Evolutionary conservation across 2,888 invertebrate species (phyloP).

Genomic region (Catocala fraxini): DNA sequence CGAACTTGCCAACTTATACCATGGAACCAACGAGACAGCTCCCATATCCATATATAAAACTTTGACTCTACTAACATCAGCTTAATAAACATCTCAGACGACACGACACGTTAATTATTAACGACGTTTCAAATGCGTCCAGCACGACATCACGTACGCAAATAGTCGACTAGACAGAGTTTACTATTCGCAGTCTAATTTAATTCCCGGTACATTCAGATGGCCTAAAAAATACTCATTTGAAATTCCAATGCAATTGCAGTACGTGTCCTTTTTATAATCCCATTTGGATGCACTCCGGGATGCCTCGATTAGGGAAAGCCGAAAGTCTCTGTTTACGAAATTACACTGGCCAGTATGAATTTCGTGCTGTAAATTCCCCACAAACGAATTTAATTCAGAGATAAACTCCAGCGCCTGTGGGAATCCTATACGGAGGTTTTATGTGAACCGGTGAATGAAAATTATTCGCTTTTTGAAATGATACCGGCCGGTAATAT

Average conservation of each 20-base stretch:
- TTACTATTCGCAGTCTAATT: constrained; percentile 73
- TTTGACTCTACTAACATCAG: too few species aligned
- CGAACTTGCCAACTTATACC: too few species aligned
- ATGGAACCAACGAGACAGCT: too few species aligned
- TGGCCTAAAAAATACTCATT: constrained; percentile 82
- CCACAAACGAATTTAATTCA: constrained; percentile 46
- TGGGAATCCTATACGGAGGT: constrained; percentile 26
- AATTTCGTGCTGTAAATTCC: constrained; percentile 41
- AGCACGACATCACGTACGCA: constrained; percentile 60
- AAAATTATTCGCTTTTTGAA: constrained; percentile 29
- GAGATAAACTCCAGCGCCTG: constrained; percentile 43
- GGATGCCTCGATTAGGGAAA: constrained; percentile 56
- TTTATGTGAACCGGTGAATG: constrained; percentile 33
- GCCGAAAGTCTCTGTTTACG: constrained; percentile 56
- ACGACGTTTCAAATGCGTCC: constrained; percentile 35
- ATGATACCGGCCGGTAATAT: constrained; percentile 18
- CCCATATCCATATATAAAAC: too few species aligned
- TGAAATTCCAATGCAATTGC: constrained; percentile 81
- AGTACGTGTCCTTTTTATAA: constrained; percentile 76
- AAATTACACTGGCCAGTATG: constrained; percentile 48
- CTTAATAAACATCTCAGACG: not conserved
- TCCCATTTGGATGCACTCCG: constrained; percentile 74
- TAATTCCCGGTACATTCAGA: constrained; percentile 79
- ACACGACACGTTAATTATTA: constrained; percentile 22
- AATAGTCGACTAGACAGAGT: constrained; percentile 62